phyloP scores from a whole-genome alignment of 2,888 invertebrate genomes.

The Nomada fucata region DNA sequence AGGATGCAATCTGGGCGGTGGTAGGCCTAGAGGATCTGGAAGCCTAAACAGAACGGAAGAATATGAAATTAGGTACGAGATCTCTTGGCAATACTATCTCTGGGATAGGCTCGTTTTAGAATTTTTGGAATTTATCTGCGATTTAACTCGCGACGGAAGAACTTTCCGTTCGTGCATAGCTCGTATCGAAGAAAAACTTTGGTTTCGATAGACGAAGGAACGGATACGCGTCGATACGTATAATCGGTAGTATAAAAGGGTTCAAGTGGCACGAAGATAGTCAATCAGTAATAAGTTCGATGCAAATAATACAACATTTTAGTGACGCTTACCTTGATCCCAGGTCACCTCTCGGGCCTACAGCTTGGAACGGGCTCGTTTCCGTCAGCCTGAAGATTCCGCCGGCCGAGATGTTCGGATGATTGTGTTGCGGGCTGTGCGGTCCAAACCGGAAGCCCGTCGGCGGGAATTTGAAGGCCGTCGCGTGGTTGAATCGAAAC shows the following conservation, averaged over 20 bases:
- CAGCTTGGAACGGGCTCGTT: constrained; percentile 83
- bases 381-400: constrained; percentile 83
- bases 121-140: too few species aligned
- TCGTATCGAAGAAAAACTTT: too few species aligned
- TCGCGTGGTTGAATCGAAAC: constrained; percentile 81
- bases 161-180: too few species aligned
- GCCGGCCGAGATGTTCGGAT: constrained; percentile 80
- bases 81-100: neutral
- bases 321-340: constrained; percentile 78
- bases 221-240: too few species aligned
- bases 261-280: too few species aligned
- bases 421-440: constrained; percentile 82
- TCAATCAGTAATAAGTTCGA: too few species aligned
- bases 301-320: too few species aligned
- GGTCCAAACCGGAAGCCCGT: constrained; percentile 82
- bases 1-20: constrained; percentile 80
- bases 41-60: constrained; percentile 74
- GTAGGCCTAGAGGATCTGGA: constrained; percentile 81
- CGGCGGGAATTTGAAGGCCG: constrained; percentile 82
- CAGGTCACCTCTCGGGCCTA: constrained; percentile 82
- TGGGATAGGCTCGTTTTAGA: too few species aligned
- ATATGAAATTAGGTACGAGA: neutral
- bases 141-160: too few species aligned
- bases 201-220: too few species aligned
- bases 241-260: too few species aligned